These are phyloP conservation scores for Boulengeromyrus knoepffleri DNA, from an alignment of 2,113 vertebrate genomes.

Conservation along the genomic window DNA sequence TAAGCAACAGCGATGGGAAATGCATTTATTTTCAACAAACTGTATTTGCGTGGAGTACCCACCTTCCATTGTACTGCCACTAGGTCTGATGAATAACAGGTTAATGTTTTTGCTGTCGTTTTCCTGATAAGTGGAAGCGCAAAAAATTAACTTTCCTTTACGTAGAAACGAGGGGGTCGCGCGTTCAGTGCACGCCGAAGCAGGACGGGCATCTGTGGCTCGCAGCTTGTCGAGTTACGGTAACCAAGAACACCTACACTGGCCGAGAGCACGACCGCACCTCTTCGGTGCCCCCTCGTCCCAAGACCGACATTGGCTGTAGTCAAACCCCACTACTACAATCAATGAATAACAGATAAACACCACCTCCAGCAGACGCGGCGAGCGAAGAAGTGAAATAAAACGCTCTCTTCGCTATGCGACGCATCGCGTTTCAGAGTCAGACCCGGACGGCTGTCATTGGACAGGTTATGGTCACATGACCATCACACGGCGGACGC, in stretches of 20 bases:
- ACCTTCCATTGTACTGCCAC: not conserved
- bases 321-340: not conserved
- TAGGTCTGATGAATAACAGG: not conserved
- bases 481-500: constrained; percentile 10
- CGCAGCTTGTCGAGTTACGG: not conserved
- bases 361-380: not conserved
- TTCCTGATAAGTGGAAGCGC: not conserved
- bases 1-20: not conserved
- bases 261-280: not conserved
- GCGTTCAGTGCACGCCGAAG: not conserved
- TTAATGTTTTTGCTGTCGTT: not conserved
- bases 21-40: not conserved
- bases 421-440: not conserved
- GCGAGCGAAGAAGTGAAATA: no score
- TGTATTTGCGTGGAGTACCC: not conserved
- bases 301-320: not conserved
- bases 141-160: not conserved
- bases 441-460: constrained; percentile 13
- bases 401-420: not conserved
- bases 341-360: no score
- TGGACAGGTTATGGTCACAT: constrained; percentile 30
- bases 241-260: not conserved
- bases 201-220: not conserved
- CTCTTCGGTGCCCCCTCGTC: not conserved
- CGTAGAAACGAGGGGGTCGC: no score